These are phyloP conservation scores for Margarornis squamiger DNA, from an alignment of 2,797 vertebrate species.

Conservation along the genomic window DNA sequence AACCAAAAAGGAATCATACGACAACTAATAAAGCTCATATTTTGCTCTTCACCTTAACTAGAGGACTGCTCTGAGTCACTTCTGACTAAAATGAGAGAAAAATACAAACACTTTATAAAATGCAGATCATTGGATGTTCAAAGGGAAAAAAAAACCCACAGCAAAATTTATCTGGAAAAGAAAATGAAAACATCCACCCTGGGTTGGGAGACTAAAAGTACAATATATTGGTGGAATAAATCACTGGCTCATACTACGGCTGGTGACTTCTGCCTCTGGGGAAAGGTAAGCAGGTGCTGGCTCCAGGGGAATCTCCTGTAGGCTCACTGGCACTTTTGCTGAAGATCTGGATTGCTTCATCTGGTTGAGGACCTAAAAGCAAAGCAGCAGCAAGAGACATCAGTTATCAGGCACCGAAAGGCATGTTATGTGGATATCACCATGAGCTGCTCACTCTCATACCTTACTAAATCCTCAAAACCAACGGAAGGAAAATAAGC, in stretches of 20 bases:
- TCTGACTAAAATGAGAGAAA: background rate
- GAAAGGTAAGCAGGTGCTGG: constrained; percentile 68
- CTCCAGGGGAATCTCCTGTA: constrained; percentile 68
- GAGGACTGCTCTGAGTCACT: background rate
- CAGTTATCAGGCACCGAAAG: background rate
- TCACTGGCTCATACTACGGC: constrained; percentile 71
- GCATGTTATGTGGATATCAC: too few relatives aligned
- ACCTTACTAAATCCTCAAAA: background rate
- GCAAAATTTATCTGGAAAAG: background rate
- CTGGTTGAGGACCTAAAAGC: constrained; percentile 72
- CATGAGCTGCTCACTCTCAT: fast-evolving
- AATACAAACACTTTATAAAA: background rate
- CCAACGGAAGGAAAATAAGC: background rate
- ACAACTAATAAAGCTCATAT: background rate
- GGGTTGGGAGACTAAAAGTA: background rate
- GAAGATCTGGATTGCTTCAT: constrained; percentile 73
- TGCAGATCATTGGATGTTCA: fast-evolving
- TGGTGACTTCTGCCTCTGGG: constrained; percentile 74
- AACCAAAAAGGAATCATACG: fast-evolving
- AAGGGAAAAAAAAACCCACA: background rate
- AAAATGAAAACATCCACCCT: background rate
- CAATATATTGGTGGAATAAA: background rate
- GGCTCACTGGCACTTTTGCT: constrained; percentile 45
- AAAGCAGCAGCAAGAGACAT: background rate
- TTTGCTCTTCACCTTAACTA: background rate